These are phyloP conservation scores for pig (Sus scrofa) DNA, from an alignment of 2,113 vertebrate genomes.

Conservation along the genomic window DNA sequence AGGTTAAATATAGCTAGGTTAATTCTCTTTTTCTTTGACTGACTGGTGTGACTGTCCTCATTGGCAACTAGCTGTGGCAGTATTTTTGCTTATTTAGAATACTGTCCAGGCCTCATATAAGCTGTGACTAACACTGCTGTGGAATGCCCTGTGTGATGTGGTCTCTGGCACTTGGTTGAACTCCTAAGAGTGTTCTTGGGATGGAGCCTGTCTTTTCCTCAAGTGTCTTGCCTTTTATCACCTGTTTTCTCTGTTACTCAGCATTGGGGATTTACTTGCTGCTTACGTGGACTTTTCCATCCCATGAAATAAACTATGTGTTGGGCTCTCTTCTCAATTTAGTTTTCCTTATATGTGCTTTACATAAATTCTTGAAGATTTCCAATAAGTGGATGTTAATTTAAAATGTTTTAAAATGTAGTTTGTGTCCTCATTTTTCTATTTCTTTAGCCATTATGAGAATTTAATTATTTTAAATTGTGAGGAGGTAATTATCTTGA, in stretches of 20 bases:
- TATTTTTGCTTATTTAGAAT: conserved; percentile 8
- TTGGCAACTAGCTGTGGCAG: not conserved
- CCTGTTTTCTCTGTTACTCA: not conserved
- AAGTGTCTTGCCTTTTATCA: not conserved
- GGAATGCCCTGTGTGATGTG: not conserved
- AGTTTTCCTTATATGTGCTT: not conserved
- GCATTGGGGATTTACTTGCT: not conserved
- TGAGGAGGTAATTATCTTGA: conserved; percentile 12
- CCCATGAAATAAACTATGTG: not conserved
- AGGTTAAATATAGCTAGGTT: not conserved
- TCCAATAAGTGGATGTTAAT: not conserved
- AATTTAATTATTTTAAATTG: not conserved
- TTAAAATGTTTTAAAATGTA: conserved; percentile 18
- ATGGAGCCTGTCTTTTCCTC: not conserved
- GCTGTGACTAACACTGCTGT: not conserved
- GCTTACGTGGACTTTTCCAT: not conserved
- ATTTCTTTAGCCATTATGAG: not conserved
- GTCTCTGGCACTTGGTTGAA: not conserved
- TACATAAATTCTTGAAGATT: not conserved
- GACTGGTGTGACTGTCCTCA: not conserved
- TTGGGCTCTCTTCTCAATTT: not conserved
- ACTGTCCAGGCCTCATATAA: not conserved
- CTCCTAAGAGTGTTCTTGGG: not conserved
- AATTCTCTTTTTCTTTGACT: not conserved
- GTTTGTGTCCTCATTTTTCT: not conserved